A percentile compares a stretch with the other conserved stretches of the same genome.
These are phyloP conservation scores for Agrilus mali DNA, from an alignment of 2,888 invertebrate species.

Conservation along the genomic window DNA sequence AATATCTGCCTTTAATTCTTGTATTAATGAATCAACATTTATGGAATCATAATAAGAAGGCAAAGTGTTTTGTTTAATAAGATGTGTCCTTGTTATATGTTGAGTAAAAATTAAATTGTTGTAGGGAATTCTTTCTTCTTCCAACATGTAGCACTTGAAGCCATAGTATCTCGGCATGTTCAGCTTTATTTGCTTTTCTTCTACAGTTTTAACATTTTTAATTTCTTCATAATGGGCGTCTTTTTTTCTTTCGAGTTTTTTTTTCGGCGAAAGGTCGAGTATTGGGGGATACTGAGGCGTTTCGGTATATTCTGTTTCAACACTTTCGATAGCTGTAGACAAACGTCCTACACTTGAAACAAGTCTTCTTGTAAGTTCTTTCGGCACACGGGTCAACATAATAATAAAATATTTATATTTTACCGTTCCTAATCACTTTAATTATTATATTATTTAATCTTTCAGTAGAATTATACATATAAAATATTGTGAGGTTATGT, in stretches of 20 bases:
- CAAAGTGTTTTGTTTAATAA: constrained; percentile 45
- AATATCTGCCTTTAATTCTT: constrained; percentile 41
- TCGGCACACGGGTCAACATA: too few species aligned
- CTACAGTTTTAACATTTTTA: constrained; percentile 53
- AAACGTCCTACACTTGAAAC: not conserved
- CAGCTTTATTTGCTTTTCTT: constrained; percentile 72
- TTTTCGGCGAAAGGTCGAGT: constrained; percentile 42
- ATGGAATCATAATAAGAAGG: constrained; percentile 43
- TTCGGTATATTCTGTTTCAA: constrained; percentile 29
- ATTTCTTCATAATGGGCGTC: constrained; percentile 44
- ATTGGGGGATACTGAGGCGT: constrained; percentile 48
- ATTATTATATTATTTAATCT: too few species aligned
- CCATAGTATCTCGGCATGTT: constrained; percentile 78
- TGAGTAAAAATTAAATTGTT: constrained; percentile 57
- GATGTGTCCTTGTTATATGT: constrained; percentile 66
- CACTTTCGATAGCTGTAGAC: constrained; percentile 10
- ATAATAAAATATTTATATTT: too few species aligned
- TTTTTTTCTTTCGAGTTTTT: constrained; percentile 34
- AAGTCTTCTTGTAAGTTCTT: too few species aligned
- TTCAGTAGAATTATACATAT: too few species aligned
- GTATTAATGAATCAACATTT: constrained; percentile 30
- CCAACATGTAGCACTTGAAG: constrained; percentile 49
- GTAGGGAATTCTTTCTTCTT: constrained; percentile 51
- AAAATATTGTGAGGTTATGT: too few species aligned
- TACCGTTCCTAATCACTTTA: too few species aligned